Percentiles rank a stretch among this genome's conserved stretches.
Conservation (phyloP, 2,888 invertebrate species). For the Nyleta sp. region DNA sequence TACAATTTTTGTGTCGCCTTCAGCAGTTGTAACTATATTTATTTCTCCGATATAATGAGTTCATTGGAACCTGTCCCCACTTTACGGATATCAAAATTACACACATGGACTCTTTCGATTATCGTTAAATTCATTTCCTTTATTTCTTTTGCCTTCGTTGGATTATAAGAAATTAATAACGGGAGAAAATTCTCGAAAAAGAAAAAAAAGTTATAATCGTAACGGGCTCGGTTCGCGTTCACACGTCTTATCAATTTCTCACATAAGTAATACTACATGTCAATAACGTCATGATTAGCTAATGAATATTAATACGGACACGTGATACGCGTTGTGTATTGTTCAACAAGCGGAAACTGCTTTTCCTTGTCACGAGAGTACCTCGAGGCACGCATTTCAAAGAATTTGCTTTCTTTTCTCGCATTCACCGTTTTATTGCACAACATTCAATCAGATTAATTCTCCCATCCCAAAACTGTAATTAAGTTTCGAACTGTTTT, state of each 20-base stretch:
- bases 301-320: conserved; percentile 59
- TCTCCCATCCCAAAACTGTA: background rate
- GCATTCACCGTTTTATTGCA: conserved; percentile 20
- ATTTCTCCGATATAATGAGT: too few relatives aligned
- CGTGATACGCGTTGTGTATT: conserved; percentile 52
- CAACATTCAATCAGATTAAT: too few relatives aligned
- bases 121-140: background rate
- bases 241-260: conserved; percentile 62
- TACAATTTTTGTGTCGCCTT: too few relatives aligned
- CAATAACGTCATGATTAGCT: conserved; percentile 60
- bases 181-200: conserved; percentile 10
- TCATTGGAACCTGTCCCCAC: too few relatives aligned
- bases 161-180: conserved; percentile 17
- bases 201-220: background rate
- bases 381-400: conserved; percentile 30
- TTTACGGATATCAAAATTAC: too few relatives aligned
- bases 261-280: conserved; percentile 57
- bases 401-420: conserved; percentile 46
- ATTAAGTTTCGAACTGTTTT: too few relatives aligned
- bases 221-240: conserved; percentile 34
- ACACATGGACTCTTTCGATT: too few relatives aligned
- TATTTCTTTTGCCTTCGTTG: background rate
- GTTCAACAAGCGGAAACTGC: conserved; percentile 62
- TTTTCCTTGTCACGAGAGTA: conserved; percentile 59
- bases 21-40: too few relatives aligned